Percentiles rank a stretch among this genome's conserved stretches.
Evolutionary conservation across 1,140 invertebrate species (phyloP).

Genomic region (Drosophila takahashii): DNA sequence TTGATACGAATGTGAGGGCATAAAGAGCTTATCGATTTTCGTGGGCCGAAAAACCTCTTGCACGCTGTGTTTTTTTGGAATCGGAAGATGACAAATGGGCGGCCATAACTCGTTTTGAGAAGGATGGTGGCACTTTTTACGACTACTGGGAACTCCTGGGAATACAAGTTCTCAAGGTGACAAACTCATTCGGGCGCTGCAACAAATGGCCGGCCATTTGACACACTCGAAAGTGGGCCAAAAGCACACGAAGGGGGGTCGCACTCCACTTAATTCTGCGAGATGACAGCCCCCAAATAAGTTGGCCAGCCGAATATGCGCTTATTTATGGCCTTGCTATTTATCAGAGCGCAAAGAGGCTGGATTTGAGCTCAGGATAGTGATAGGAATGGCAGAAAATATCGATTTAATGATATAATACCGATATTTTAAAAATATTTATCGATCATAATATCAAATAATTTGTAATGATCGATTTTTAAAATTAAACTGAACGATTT

Average conservation of each 20-base stretch:
- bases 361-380: neutral
- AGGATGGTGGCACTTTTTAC: slow-evolving; percentile 41
- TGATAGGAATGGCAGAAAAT: neutral
- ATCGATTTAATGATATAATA: neutral
- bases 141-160: slow-evolving; percentile 5
- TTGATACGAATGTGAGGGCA: slow-evolving; percentile 62
- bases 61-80: neutral
- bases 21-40: slow-evolving; percentile 68
- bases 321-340: slow-evolving; percentile 45
- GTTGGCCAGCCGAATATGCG: slow-evolving; percentile 44
- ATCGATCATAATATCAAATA: too few species aligned
- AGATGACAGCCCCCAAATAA: slow-evolving; percentile 48
- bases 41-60: slow-evolving; percentile 4
- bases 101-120: slow-evolving; percentile 41
- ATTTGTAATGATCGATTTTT: too few species aligned
- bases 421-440: neutral
- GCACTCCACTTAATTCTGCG: slow-evolving; percentile 62
- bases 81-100: slow-evolving; percentile 69
- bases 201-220: slow-evolving; percentile 76
- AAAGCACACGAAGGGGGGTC: neutral
- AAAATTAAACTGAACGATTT: too few species aligned
- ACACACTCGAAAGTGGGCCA: slow-evolving; percentile 66
- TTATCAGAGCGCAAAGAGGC: slow-evolving; percentile 4
- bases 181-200: slow-evolving; percentile 72
- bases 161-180: slow-evolving; percentile 58